phyloP scores from a whole-genome alignment of 2,113 vertebrate species.

The Heterochromis multidens region DNA sequence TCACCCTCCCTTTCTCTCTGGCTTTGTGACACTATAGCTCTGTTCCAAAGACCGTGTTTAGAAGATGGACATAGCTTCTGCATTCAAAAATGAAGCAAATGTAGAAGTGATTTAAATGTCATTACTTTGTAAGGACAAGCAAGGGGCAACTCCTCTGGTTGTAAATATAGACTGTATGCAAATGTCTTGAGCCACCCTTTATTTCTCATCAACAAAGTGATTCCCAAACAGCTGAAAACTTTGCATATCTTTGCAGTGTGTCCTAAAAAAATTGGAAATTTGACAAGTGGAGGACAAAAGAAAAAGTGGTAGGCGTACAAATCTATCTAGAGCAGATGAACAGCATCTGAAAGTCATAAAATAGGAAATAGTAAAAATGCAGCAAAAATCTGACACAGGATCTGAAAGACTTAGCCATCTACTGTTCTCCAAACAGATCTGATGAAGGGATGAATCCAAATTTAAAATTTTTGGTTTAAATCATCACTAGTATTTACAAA shows the following conservation, averaged over 20 bases:
- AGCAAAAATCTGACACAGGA: background rate
- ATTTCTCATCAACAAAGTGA: background rate
- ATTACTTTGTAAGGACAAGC: background rate
- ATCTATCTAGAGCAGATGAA: background rate
- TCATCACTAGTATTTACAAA: no score
- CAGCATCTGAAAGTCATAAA: accelerated
- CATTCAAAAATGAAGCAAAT: background rate
- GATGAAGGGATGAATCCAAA: background rate
- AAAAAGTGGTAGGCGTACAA: background rate
- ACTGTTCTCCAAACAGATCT: background rate
- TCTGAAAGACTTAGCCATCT: background rate
- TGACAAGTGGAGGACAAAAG: background rate
- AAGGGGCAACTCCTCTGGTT: accelerated
- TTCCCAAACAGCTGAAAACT: background rate
- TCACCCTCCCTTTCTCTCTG: background rate
- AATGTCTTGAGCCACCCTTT: background rate
- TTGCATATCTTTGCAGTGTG: no score
- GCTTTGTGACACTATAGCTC: background rate
- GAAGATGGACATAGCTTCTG: background rate
- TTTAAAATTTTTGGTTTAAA: background rate
- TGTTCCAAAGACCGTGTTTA: accelerated
- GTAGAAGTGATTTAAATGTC: background rate
- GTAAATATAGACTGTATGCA: background rate
- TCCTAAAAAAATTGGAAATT: no score
- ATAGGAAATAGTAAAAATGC: background rate